These are phyloP conservation scores for Leucophenga montana DNA, from an alignment of 2,888 invertebrate genomes.

Conservation along the genomic window DNA sequence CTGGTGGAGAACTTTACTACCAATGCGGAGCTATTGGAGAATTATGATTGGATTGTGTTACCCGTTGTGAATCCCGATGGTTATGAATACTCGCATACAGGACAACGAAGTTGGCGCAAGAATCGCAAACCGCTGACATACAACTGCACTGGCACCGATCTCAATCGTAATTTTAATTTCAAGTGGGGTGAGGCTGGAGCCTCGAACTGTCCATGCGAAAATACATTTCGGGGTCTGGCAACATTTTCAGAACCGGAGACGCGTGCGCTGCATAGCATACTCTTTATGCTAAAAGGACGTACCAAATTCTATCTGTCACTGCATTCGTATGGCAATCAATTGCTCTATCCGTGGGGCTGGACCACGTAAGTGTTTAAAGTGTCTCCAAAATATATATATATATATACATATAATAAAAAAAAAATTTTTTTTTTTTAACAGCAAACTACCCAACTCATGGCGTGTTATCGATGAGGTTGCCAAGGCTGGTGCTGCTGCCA, in stretches of 20 bases:
- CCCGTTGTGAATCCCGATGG: constrained; percentile 84
- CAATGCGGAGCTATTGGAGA: constrained; percentile 74
- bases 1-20: constrained; percentile 74
- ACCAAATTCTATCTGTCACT: constrained; percentile 79
- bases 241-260: constrained; percentile 81
- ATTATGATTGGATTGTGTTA: constrained; percentile 79
- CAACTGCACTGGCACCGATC: constrained; percentile 76
- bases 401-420: too few species aligned
- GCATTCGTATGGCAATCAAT: constrained; percentile 81
- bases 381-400: background rate
- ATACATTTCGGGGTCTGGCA: constrained; percentile 76
- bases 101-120: constrained; percentile 76
- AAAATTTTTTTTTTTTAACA: constrained; percentile 37
- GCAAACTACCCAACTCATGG: constrained; percentile 71
- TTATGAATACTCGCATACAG: constrained; percentile 77
- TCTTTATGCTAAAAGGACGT: constrained; percentile 70
- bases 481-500: constrained; percentile 69
- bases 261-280: constrained; percentile 75
- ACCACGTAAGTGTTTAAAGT: constrained; percentile 67
- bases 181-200: constrained; percentile 76
- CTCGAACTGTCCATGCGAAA: constrained; percentile 74
- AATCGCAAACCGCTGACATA: constrained; percentile 73
- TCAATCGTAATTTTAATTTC: constrained; percentile 79
- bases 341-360: constrained; percentile 79
- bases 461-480: constrained; percentile 71